Base-by-base conservation (phyloP, 2,113 vertebrate genomes). In the Rhinolophus sinicus region DNA sequence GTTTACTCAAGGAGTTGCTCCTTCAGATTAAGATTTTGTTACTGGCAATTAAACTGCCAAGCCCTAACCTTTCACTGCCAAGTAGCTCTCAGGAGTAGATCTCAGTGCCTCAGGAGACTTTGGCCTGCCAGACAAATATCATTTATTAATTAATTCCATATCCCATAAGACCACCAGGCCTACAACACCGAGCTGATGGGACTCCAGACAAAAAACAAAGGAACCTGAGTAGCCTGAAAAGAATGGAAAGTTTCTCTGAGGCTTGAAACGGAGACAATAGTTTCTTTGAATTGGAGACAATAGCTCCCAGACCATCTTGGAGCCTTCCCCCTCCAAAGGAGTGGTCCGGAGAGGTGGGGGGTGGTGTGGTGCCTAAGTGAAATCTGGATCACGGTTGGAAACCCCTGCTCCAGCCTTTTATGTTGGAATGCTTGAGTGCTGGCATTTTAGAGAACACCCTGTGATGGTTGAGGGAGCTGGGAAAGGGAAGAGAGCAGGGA, bases 1-100 rank as follows among this genome's bases (percentile, higher is more conserved):
- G 60, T 90, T 83, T 83, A 52, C 28, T 60, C 15, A 92, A 80
- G 26, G 58, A 50, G 56, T 85, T 62, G 86, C 54, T 64, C 26
- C 19, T 82, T 83, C 65, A 33, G 40, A n/a, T 56, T 88, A 86
- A 85, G 47, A 67, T 40, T 72, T 94, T 94, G 67, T 82, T 72
- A n/a, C 64, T 75, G 35, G 47, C 64, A 50, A 87, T 93, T 72
- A 91, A 91, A 88, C 26, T 47, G 38, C 92, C 93, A 86, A 72
- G 38, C 38, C 26, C 35, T 70, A 54, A 91, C 2, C 26, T 93
- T 91, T 62, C 60, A 62, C 5, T 80, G 52, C 58, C 93, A 56
- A 85, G 14, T 80, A 70, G 44, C 77, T 95, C 50, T 88, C 38
- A 38, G 24, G 67, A 26, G n/a, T 28, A 4, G 38, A 28, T 52